A percentile compares a stretch with the other conserved stretches of the same genome.
phyloP scores from a whole-genome alignment of 2,797 vertebrate genomes.

The Psittacula derbiana region DNA sequence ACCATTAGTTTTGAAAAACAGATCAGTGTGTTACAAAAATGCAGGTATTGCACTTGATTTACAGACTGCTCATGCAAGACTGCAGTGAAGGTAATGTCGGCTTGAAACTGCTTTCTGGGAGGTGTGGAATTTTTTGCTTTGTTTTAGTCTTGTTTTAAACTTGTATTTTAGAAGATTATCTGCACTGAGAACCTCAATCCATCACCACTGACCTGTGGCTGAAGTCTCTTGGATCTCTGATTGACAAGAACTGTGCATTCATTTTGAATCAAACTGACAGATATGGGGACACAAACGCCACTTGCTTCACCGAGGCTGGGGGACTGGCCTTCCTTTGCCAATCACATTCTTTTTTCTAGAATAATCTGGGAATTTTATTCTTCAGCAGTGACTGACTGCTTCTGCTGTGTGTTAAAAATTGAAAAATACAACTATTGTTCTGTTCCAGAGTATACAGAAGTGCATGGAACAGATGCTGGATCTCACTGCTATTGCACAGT shows the following conservation, averaged over 20 bases:
- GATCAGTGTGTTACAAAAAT: neutral
- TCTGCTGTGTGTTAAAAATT: neutral
- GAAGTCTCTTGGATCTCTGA: neutral
- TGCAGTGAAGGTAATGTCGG: neutral
- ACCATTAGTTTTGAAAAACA: neutral
- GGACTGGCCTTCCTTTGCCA: neutral
- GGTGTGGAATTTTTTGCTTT: neutral
- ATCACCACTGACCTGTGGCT: neutral
- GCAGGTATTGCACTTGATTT: neutral
- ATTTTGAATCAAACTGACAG: neutral
- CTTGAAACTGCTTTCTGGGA: neutral
- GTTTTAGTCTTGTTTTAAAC: neutral
- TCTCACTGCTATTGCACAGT: neutral
- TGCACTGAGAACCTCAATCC: neutral
- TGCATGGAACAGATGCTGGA: neutral
- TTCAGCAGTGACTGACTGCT: neutral
- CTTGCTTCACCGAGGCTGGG: neutral
- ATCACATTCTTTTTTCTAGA: neutral
- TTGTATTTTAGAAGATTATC: neutral
- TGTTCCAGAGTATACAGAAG: neutral
- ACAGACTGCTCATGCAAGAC: neutral
- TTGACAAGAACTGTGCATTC: neutral
- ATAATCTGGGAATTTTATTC: neutral
- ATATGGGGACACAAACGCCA: neutral
- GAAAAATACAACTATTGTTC: neutral